Base-by-base conservation (phyloP, 1,140 invertebrate genomes). In the Drosophila sp. region DNA sequence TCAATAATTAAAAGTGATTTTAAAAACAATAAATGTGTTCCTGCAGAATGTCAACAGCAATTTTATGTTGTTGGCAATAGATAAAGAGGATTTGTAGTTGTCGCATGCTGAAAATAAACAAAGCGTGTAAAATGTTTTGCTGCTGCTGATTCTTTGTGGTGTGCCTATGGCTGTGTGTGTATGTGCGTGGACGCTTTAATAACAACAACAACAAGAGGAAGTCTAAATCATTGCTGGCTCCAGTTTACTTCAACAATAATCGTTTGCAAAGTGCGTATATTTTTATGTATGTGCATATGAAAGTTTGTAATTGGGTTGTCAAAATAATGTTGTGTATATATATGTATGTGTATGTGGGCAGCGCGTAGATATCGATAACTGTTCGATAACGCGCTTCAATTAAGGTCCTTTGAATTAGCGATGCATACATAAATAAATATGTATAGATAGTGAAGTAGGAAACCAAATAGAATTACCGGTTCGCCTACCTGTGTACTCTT, bases 81-180 rank as follows among this genome's bases (percentile, higher is more conserved):
- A 32, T 32, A 25, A 43, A 41, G 8, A 21, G n/a, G 7, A 40
- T 14, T 18, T 27, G 18, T 9, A 54, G 11, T 21, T n/a, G 13
- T 9, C 14, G 21, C 25, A 46, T 6, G n/a, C 38, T 53, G 46
- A 27, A 32, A 21, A 43, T 25, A 54, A 45, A 51, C 56, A 32
- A 8, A 46, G 58, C 48, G 54, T 46, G 29, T 34, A 32, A 75
- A 76, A 86, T 86, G 71, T 64, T 70, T 86, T 21, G 21, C 67
- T 46, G 64, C 13, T 53, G 64, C 45, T 58, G 62, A 63, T 43
- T 50, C 36, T 32, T 45, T 51, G 46, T 56, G 25, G 8, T 50
- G n/a, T 54, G 13, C 41, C 8, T 53, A 34, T 69, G 51, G 62
- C 36, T 25, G n/a, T 29, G 13, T 14, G 4, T 11, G 38, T 36